Evolutionary conservation across 2,888 invertebrate genomes (phyloP).

Genomic region (Lochmaea crataegi): DNA sequence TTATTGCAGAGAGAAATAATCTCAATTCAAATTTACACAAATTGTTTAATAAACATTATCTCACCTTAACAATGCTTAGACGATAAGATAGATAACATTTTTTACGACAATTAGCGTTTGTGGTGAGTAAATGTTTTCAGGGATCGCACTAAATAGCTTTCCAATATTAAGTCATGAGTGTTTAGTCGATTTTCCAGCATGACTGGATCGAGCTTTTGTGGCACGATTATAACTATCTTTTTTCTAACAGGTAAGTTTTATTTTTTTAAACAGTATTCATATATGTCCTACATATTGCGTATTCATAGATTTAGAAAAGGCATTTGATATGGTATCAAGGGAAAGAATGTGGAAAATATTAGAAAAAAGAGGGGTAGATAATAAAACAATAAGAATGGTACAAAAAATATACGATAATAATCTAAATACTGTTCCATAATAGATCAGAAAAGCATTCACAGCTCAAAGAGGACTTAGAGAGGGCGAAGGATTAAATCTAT

Average conservation of each 20-base stretch:
- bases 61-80: neutral
- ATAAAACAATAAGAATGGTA: too few species aligned
- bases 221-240: neutral
- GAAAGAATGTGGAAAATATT: too few species aligned
- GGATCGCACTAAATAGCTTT: neutral
- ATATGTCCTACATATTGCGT: too few species aligned
- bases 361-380: too few species aligned
- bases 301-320: too few species aligned
- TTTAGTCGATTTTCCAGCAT: neutral
- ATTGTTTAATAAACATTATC: neutral
- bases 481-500: too few species aligned
- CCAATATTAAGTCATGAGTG: neutral
- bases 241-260: neutral
- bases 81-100: slow-evolving; percentile 7
- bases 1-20: slow-evolving; percentile 2
- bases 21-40: neutral
- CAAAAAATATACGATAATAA: too few species aligned
- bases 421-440: too few species aligned
- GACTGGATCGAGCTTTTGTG: neutral
- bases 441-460: too few species aligned
- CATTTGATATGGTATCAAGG: too few species aligned
- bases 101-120: neutral
- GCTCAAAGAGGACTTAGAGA: too few species aligned
- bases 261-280: too few species aligned
- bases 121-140: neutral